Conservation (phyloP, 2,888 invertebrate species). For the Lithophane leautieri region DNA sequence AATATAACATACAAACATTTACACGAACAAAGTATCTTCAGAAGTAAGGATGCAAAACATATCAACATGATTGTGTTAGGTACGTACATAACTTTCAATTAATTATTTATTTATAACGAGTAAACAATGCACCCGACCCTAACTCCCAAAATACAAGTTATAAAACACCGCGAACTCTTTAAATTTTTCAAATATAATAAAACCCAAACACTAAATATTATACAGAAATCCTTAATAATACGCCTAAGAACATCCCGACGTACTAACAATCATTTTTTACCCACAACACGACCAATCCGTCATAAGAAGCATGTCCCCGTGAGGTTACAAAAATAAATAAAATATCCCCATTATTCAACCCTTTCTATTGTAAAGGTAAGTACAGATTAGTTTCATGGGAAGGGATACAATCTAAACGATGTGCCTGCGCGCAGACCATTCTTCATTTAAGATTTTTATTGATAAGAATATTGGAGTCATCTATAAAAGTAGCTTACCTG, state of each 20-base stretch:
- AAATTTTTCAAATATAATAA: constrained; percentile 35
- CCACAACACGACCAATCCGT: constrained; percentile 82
- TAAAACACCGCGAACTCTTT: constrained; percentile 12
- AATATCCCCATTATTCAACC: constrained; percentile 85
- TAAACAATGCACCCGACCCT: not conserved
- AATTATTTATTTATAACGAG: not conserved
- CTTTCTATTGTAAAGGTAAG: constrained; percentile 74
- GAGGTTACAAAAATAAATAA: constrained; percentile 76
- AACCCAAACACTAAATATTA: constrained; percentile 13
- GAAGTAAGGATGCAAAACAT: not conserved
- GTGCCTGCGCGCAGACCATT: constrained; percentile 82
- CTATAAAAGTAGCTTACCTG: constrained; percentile 77
- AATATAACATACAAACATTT: not conserved
- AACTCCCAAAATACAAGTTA: constrained; percentile 1
- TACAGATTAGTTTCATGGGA: constrained; percentile 87
- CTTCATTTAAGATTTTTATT: constrained; percentile 86
- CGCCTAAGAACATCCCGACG: constrained; percentile 65
- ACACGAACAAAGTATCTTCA: not conserved
- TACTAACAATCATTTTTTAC: constrained; percentile 72
- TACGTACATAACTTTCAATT: not conserved
- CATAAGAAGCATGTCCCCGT: constrained; percentile 79
- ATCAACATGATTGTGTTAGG: too few relatives aligned
- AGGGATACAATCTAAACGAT: constrained; percentile 89
- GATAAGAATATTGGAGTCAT: constrained; percentile 84
- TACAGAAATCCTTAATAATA: constrained; percentile 44